Evolutionary conservation across 1,140 invertebrate species (phyloP), one percentile per base, ranked within the genome.

Genomic region (Harlomillsia oculata): DNA sequence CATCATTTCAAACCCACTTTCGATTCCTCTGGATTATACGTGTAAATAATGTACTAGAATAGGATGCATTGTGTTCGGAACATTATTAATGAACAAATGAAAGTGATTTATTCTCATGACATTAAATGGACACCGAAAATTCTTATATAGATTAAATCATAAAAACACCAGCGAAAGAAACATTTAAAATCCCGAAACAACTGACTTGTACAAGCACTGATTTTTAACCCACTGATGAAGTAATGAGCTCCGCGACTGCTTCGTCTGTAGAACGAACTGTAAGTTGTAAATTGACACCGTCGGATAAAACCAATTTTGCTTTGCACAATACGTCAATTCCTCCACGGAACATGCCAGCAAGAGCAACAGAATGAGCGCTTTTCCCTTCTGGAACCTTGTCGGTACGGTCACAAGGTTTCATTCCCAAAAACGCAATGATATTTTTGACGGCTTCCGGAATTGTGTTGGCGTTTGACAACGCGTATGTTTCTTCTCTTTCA

Each of bases 401-500:
- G 5, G 83, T 85, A 8, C 87, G 74, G 71, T 97, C 83, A 64
- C 88, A 82, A 0, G 90, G 81, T 59, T 87, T 85, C 68, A 99
- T 76, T 0, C 93, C 94, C 40, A 99, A 74, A 70, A 89, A 94
- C 66, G 81, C 79, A 2, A 89, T 76, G 6, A 96, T 83, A 71
- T 85, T 92, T 66, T 85, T 85, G 0, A 94, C 85, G 1, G 92
- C 91, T 67, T 89, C 88, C 67, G 89, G 83, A 21, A 95, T 67
- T 5, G 83, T 82, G 54, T 77, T 84, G 46, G 90, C 82, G 21
- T 82, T 80, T 4, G 85, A 81, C n/a, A 97, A 74, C 0, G 84
- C 82, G 72, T 86, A 97, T 0, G 90, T 95, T 66, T 95, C 91
- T 69, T 95, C 88, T 28, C 87, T 72, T 74, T 92, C 88, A 53